phyloP scores from a whole-genome alignment of 2,888 invertebrate species.

The Steinernema scapterisci region DNA sequence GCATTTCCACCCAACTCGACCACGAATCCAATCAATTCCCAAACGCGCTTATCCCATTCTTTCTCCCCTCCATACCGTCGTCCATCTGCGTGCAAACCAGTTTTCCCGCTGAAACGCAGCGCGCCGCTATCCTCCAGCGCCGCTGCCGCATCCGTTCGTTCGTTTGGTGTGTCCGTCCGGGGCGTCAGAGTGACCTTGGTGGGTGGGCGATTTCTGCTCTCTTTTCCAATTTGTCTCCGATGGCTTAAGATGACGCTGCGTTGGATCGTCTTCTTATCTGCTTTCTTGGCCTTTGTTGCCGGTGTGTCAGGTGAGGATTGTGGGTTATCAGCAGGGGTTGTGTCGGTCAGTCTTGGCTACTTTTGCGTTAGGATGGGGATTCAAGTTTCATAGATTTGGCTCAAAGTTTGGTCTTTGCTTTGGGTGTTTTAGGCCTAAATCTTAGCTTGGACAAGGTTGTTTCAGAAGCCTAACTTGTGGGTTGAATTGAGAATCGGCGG shows the following conservation, averaged over 20 bases:
- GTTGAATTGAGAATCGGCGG: too few relatives aligned
- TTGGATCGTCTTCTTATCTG: background rate
- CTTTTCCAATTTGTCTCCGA: background rate
- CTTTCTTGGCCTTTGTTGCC: background rate
- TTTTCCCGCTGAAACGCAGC: constrained; percentile 5
- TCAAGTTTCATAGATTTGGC: too few relatives aligned
- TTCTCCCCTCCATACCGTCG: too few relatives aligned
- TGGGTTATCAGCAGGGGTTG: too few relatives aligned
- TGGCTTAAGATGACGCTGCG: background rate
- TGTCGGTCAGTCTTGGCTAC: too few relatives aligned
- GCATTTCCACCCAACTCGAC: background rate
- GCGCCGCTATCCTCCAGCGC: constrained; percentile 2
- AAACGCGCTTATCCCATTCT: constrained; percentile 6
- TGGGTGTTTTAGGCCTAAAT: too few relatives aligned
- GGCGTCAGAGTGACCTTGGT: constrained; percentile 16
- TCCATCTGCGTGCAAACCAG: too few relatives aligned
- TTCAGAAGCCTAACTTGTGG: too few relatives aligned
- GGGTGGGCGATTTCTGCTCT: background rate
- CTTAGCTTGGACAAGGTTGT: too few relatives aligned
- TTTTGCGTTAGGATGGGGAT: too few relatives aligned
- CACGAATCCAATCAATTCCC: constrained; percentile 8
- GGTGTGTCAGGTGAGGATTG: background rate
- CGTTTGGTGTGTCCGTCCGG: too few relatives aligned
- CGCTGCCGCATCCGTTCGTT: background rate
- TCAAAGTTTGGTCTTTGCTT: too few relatives aligned